These are phyloP conservation scores for Drosophila pachea DNA, from an alignment of 1,140 invertebrate genomes.

Conservation along the genomic window DNA sequence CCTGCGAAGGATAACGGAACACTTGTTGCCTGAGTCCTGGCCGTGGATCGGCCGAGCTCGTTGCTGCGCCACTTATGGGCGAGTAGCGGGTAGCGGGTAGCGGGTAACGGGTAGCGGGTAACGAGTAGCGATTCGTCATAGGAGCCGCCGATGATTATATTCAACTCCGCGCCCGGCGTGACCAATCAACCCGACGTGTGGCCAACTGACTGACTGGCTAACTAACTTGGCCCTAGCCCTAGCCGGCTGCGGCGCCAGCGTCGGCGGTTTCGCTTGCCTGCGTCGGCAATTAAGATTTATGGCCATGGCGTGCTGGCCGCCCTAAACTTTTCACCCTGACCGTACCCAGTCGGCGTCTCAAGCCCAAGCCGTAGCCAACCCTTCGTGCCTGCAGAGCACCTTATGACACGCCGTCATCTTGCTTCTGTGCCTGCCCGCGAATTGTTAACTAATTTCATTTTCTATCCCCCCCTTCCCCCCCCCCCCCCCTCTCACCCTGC, in stretches of 20 bases:
- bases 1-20: constrained; percentile 25
- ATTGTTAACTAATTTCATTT: constrained; percentile 60
- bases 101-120: constrained; percentile 2
- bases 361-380: constrained; percentile 9
- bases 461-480: not conserved
- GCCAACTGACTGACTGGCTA: constrained; percentile 25
- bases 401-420: constrained; percentile 8
- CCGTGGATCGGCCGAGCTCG: not conserved
- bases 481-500: constrained; percentile 10
- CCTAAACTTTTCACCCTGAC: constrained; percentile 44
- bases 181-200: constrained; percentile 12
- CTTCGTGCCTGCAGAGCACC: constrained; percentile 11
- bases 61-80: not conserved
- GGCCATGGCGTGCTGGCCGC: constrained; percentile 65
- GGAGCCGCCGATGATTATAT: too few relatives aligned
- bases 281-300: constrained; percentile 74
- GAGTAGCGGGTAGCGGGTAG: not conserved
- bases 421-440: constrained; percentile 25
- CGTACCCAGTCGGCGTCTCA: not conserved
- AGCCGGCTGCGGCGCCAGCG: constrained; percentile 25
- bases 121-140: not conserved
- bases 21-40: constrained; percentile 11
- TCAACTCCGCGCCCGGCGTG: constrained; percentile 5
- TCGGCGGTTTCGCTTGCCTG: constrained; percentile 66
- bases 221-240: constrained; percentile 32